Conservation (phyloP, 2,888 invertebrate genomes). For the Cryptops parisi region DNA sequence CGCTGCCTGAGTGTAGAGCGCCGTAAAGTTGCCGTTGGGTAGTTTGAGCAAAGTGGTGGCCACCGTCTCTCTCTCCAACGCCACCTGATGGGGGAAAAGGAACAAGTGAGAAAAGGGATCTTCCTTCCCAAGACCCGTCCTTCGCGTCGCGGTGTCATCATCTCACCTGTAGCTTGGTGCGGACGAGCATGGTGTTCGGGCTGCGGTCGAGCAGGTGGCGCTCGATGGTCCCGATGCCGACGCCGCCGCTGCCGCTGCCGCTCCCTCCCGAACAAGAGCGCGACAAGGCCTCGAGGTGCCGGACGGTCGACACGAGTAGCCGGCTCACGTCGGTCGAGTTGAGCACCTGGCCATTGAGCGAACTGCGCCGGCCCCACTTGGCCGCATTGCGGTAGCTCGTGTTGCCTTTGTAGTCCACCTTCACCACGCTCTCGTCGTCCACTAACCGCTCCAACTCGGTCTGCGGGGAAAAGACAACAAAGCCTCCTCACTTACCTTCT, state of each 20-base stretch:
- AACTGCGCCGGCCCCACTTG: conserved; percentile 28
- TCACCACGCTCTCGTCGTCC: conserved; percentile 55
- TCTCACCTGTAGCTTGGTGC: conserved; percentile 34
- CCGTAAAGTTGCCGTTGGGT: conserved; percentile 22
- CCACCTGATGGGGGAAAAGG: too few relatives aligned
- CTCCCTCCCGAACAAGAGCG: too few relatives aligned
- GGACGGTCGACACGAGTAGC: conserved; percentile 22
- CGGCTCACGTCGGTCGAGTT: conserved; percentile 24
- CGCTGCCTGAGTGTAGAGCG: neutral
- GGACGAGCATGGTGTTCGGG: conserved; percentile 23
- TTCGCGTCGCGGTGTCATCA: too few relatives aligned
- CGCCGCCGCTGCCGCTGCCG: conserved; percentile 18
- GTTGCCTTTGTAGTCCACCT: conserved; percentile 74
- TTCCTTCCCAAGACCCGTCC: too few relatives aligned
- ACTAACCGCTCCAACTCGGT: conserved; percentile 59
- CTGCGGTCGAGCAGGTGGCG: conserved; percentile 24
- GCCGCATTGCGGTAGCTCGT: conserved; percentile 71
- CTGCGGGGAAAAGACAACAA: too few relatives aligned
- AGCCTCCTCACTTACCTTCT: too few relatives aligned
- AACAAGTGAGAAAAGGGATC: too few relatives aligned
- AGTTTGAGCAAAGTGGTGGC: conserved; percentile 49
- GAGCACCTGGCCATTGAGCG: conserved; percentile 22
- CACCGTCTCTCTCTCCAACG: conserved; percentile 53
- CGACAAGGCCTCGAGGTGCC: conserved; percentile 1
- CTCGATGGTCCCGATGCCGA: conserved; percentile 25